phyloP scores from a whole-genome alignment of 2,888 invertebrate genomes.

The Rhodophaea formosa region DNA sequence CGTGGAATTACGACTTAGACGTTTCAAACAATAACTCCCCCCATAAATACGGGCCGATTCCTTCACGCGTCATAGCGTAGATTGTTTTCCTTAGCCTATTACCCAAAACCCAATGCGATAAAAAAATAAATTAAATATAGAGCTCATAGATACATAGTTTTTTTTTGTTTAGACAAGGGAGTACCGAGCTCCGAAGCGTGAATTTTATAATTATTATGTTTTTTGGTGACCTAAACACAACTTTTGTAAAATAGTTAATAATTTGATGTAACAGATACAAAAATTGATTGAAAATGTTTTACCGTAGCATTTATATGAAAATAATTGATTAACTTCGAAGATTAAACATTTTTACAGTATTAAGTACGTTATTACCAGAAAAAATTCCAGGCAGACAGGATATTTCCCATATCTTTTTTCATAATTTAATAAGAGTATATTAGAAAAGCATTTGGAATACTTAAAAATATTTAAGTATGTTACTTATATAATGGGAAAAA shows the following conservation, averaged over 20 bases:
- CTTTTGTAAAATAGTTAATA: neutral
- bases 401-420: too few relatives aligned
- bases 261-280: neutral
- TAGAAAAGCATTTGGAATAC: too few relatives aligned
- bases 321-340: too few relatives aligned
- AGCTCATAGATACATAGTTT: conserved; percentile 20
- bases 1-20: conserved; percentile 80
- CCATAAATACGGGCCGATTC: conserved; percentile 78
- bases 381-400: too few relatives aligned
- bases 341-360: too few relatives aligned
- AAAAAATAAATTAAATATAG: conserved; percentile 32
- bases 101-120: conserved; percentile 38
- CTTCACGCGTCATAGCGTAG: conserved; percentile 78
- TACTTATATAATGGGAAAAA: too few relatives aligned
- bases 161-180: conserved; percentile 5
- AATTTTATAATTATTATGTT: conserved; percentile 10
- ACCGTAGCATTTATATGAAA: too few relatives aligned
- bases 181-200: conserved; percentile 9
- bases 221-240: neutral
- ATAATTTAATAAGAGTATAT: too few relatives aligned
- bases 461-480: too few relatives aligned
- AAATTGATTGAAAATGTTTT: too few relatives aligned
- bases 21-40: conserved; percentile 80
- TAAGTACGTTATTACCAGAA: too few relatives aligned
- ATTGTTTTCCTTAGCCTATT: conserved; percentile 61